These are phyloP conservation scores for Amblyjoppa fuscipennis DNA, from an alignment of 2,888 invertebrate genomes.

Conservation along the genomic window DNA sequence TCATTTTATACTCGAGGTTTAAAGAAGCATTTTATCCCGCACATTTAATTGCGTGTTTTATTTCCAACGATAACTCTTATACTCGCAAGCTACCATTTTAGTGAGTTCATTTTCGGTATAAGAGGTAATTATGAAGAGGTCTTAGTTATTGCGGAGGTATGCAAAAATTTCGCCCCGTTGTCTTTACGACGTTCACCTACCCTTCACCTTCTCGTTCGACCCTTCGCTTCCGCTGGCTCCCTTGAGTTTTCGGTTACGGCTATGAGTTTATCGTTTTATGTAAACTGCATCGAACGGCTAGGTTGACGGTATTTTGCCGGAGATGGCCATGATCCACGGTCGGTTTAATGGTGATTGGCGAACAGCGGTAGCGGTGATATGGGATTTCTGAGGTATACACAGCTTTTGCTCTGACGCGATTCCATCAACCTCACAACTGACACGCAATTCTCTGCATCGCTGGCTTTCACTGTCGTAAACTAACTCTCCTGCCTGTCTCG, in stretches of 20 bases:
- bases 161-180: constrained; percentile 64
- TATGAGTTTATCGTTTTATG: constrained; percentile 85
- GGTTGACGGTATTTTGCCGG: constrained; percentile 48
- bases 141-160: constrained; percentile 19
- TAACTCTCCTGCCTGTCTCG: constrained; percentile 23
- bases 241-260: constrained; percentile 75
- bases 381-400: constrained; percentile 74
- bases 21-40: not conserved
- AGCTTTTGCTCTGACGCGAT: constrained; percentile 62
- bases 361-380: constrained; percentile 69
- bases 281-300: constrained; percentile 82
- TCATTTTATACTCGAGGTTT: constrained; percentile 1
- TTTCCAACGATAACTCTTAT: constrained; percentile 11
- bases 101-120: constrained; percentile 62
- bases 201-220: constrained; percentile 44
- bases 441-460: constrained; percentile 79
- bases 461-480: constrained; percentile 73
- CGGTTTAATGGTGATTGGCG: constrained; percentile 84
- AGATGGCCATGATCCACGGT: constrained; percentile 63
- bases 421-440: constrained; percentile 74
- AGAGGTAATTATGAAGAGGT: constrained; percentile 53
- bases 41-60: constrained; percentile 25
- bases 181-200: constrained; percentile 62
- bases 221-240: constrained; percentile 37
- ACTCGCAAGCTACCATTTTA: constrained; percentile 39